Evolutionary conservation across 2,797 vertebrate genomes (phyloP), one percentile per base, ranked within the genome.

Genomic region (Esox masquinongy): DNA sequence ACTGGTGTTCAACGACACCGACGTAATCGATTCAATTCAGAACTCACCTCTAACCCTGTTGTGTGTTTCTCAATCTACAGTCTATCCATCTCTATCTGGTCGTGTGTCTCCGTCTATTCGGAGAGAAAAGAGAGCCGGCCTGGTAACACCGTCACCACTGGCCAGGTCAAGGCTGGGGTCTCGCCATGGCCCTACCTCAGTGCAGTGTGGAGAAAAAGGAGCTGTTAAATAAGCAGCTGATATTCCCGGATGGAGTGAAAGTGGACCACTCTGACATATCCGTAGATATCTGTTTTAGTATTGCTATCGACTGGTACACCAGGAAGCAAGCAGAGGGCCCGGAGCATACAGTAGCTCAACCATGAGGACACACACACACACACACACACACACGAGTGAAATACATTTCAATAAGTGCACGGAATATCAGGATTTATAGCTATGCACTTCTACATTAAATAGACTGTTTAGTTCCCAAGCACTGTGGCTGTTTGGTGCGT

Each of bases 261-360:
- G 74, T 43, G 68, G 53, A 14, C 24, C 81, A 56, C 79, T 56
- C 69, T 72, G 74, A 77, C 68, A 86, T 77, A 83, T 87, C 87
- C 88, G 90, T 93, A 90, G 93, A 93, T 92, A 93, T 93, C 89
- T 91, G 89, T 91, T 91, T 92, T 92, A 92, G 92, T 90, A 92
- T 90, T 87, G 82, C 80, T 92, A 92, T 92, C 92, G 93, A 93
- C 88, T 89, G 86, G 74, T 85, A 78, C 56, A 70, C 88, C 82
- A 82, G 90, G 90, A 91, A 94, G 86, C 89, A 84, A 59, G 2
- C 82, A 63, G 84, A 84, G 77, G 82, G 80, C 77, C 79, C n/a
- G n/a, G 11, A 80, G 83, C 88, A 88, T 92, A 85, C 29, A 31
- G 29, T 3, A 31, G 87, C 84, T 92, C 81, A 88, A 85, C 85